These are phyloP conservation scores for Pimephales promelas DNA, from an alignment of 2,113 vertebrate species.

Conservation along the genomic window DNA sequence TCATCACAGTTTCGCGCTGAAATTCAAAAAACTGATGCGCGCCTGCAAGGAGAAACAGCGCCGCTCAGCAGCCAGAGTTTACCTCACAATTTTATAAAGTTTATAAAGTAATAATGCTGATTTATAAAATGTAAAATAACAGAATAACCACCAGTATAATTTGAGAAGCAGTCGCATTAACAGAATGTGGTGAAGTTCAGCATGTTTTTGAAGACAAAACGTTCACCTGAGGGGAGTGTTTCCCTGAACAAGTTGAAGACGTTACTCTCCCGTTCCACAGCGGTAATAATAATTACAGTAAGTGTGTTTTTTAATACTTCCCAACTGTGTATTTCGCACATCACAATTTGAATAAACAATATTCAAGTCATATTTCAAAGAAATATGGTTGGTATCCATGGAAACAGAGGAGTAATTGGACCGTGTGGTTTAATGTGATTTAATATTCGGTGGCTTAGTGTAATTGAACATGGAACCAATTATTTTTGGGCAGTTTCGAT, in stretches of 20 bases:
- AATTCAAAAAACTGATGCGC: background rate
- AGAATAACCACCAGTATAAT: background rate
- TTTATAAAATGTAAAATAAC: background rate
- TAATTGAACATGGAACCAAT: background rate
- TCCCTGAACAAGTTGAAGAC: background rate
- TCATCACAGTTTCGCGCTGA: background rate
- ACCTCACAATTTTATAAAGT: background rate
- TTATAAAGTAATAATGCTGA: background rate
- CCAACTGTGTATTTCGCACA: background rate
- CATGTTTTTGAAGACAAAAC: background rate
- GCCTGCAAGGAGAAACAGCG: background rate
- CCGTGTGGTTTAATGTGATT: background rate
- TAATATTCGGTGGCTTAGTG: background rate
- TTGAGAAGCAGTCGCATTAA: background rate
- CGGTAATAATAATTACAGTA: background rate
- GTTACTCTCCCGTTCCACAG: background rate
- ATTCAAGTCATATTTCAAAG: background rate
- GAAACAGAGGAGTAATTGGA: background rate
- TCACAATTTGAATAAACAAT: background rate
- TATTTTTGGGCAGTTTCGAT: constrained; percentile 8
- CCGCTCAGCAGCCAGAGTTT: background rate
- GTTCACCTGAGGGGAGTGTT: background rate
- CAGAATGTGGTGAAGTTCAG: background rate
- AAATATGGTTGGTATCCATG: constrained; percentile 11
- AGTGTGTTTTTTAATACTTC: background rate